Evolutionary conservation across 1,140 invertebrate species (phyloP).

Genomic region (Chelonus insularis): DNA sequence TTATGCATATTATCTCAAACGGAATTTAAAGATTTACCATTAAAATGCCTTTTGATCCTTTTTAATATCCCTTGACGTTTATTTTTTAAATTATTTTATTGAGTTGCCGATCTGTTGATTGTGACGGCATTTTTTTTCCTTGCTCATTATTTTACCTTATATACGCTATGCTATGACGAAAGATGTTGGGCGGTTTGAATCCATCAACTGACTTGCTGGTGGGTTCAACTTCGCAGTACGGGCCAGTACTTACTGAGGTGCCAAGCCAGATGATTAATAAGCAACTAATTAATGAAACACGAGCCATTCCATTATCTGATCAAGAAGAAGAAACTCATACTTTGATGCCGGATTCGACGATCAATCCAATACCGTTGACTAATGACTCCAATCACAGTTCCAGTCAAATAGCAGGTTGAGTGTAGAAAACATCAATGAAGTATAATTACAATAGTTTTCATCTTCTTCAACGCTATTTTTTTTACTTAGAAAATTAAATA

Average conservation of each 20-base stretch:
- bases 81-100: constrained; percentile 11
- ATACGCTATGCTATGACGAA: constrained; percentile 57
- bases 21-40: too few species aligned
- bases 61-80: too few species aligned
- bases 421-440: constrained; percentile 11
- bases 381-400: constrained; percentile 15
- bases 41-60: too few species aligned
- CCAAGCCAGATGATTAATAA: constrained; percentile 51
- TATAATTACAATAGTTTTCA: background rate
- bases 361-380: constrained; percentile 34
- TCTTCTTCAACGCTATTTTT: background rate
- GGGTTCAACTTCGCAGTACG: constrained; percentile 62
- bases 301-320: constrained; percentile 51
- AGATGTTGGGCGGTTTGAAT: constrained; percentile 62
- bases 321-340: constrained; percentile 57
- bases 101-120: background rate
- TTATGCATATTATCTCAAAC: too few species aligned
- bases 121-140: constrained; percentile 2
- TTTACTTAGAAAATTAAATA: background rate
- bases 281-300: constrained; percentile 38
- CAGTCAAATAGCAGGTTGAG: constrained; percentile 54
- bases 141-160: constrained; percentile 51
- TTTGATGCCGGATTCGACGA: constrained; percentile 52
- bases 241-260: constrained; percentile 58
- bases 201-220: constrained; percentile 62